These are phyloP conservation scores for Digitonthophagus gazella DNA, from an alignment of 2,888 invertebrate species.

Conservation along the genomic window DNA sequence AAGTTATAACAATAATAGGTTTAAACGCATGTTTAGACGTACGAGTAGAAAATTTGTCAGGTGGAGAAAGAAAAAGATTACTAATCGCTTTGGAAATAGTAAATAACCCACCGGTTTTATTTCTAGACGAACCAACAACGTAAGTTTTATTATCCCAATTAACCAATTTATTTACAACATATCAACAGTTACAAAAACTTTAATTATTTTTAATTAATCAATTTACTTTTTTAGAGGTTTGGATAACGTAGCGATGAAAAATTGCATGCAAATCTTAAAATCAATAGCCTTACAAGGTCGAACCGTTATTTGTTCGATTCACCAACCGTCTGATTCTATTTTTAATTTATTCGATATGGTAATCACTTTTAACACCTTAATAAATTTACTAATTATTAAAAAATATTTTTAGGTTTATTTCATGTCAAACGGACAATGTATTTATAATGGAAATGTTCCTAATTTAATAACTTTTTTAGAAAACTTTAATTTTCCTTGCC, in stretches of 20 bases:
- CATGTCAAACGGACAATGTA: constrained; percentile 24
- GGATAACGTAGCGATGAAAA: constrained; percentile 71
- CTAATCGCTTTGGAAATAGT: constrained; percentile 76
- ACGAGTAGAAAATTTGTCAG: constrained; percentile 65
- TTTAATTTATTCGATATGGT: constrained; percentile 73
- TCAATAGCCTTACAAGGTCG: constrained; percentile 69
- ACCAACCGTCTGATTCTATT: constrained; percentile 75
- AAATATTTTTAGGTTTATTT: constrained; percentile 26
- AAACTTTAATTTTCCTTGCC: constrained; percentile 63
- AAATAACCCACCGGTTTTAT: constrained; percentile 79
- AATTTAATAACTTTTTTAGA: constrained; percentile 65
- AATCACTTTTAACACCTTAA: constrained; percentile 25
- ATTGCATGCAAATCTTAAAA: constrained; percentile 67
- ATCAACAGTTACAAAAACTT: neutral
- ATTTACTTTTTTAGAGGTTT: constrained; percentile 64
- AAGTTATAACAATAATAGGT: constrained; percentile 70
- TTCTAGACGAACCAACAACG: constrained; percentile 81
- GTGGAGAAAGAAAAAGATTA: constrained; percentile 75
- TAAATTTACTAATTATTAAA: neutral
- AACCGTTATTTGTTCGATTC: constrained; percentile 76
- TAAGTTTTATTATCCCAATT: constrained; percentile 50
- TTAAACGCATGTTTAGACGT: constrained; percentile 65
- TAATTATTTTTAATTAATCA: neutral
- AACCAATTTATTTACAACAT: neutral
- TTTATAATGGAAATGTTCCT: constrained; percentile 61